These are phyloP conservation scores for Bolborhynchus lineola DNA, from an alignment of 2,113 vertebrate genomes.

Conservation along the genomic window DNA sequence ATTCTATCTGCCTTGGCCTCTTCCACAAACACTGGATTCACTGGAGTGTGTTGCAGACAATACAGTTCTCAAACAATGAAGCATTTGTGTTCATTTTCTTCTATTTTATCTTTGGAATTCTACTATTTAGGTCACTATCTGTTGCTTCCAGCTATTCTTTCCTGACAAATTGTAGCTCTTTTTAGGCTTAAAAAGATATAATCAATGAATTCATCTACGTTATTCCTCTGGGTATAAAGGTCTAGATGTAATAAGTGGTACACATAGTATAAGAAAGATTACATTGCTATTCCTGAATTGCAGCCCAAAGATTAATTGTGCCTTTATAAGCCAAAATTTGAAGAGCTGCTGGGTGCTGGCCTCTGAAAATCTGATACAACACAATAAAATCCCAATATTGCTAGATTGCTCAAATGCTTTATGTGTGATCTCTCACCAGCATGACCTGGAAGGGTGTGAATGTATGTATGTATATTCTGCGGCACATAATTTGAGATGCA, in stretches of 20 bases:
- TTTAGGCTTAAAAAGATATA: conserved; percentile 54
- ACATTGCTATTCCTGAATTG: conserved; percentile 7
- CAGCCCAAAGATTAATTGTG: conserved; percentile 22
- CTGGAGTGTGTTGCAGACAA: conserved; percentile 48
- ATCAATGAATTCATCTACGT: conserved; percentile 60
- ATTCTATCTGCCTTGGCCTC: conserved; percentile 36
- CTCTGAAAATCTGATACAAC: conserved; percentile 1
- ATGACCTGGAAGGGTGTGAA: background rate
- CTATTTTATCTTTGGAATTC: conserved; percentile 50
- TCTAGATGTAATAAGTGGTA: conserved; percentile 42
- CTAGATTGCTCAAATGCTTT: background rate
- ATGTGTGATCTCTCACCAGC: background rate
- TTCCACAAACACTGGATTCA: conserved; percentile 43
- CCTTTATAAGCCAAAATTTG: conserved; percentile 19
- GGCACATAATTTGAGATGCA: background rate
- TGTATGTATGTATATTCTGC: background rate
- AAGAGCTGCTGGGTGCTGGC: background rate
- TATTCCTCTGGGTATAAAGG: conserved; percentile 53
- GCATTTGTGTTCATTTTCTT: conserved; percentile 52
- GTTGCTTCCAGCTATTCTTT: conserved; percentile 56
- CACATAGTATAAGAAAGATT: conserved; percentile 8
- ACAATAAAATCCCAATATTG: background rate
- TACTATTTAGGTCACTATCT: conserved; percentile 67
- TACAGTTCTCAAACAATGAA: conserved; percentile 36
- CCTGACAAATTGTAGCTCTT: conserved; percentile 48